Evolutionary conservation across 2,113 vertebrate species (phyloP).

Genomic region (Cygnus atratus): DNA sequence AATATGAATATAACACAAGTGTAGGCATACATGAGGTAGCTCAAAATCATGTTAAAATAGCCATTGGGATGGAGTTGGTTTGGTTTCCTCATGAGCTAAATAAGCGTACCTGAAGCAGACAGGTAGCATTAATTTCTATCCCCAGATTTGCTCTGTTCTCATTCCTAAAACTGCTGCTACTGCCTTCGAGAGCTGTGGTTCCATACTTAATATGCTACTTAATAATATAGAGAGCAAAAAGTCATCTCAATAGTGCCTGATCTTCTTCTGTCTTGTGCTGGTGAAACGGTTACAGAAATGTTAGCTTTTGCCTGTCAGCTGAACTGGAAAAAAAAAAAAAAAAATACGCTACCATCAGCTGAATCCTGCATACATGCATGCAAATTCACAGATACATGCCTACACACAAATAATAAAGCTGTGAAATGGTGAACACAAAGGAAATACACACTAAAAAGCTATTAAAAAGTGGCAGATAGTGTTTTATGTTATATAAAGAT

Average conservation of each 20-base stretch:
- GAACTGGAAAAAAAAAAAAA: background rate
- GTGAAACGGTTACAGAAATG: background rate
- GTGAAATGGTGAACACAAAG: constrained; percentile 2
- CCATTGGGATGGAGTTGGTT: background rate
- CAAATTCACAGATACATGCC: background rate
- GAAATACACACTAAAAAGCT: background rate
- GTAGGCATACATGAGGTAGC: background rate
- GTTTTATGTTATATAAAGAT: background rate
- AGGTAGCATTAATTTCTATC: background rate
- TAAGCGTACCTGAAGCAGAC: background rate
- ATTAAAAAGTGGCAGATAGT: background rate
- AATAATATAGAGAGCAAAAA: background rate
- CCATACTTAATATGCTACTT: background rate
- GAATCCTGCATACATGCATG: constrained; percentile 9
- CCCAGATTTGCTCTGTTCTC: background rate
- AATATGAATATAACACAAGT: background rate
- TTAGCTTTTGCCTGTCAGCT: background rate
- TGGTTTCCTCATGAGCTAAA: background rate
- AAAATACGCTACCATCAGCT: background rate
- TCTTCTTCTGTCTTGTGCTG: background rate
- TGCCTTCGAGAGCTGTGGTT: background rate
- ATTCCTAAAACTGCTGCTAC: background rate
- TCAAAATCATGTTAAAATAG: background rate
- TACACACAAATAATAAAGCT: background rate
- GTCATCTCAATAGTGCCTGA: background rate